Percentiles rank a stretch among this genome's conserved stretches.
Conservation (phyloP, 2,888 invertebrate genomes). For the Limnephilus lunatus region DNA sequence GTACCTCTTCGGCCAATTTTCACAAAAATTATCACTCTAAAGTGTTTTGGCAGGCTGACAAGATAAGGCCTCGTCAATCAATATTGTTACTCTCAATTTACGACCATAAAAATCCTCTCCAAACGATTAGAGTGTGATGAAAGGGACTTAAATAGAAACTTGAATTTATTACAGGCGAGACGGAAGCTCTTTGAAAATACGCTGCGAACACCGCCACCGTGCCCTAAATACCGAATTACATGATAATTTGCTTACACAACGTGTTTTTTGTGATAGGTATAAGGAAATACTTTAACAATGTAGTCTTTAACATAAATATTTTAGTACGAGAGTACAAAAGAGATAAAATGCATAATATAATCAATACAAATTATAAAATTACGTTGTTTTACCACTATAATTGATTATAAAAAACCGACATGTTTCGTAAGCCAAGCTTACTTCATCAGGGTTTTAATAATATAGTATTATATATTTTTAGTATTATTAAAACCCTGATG, state of each 20-base stretch:
- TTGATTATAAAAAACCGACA: too few relatives aligned
- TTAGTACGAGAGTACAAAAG: neutral
- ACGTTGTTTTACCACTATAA: too few relatives aligned
- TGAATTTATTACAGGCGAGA: slow-evolving; percentile 6
- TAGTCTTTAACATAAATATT: neutral
- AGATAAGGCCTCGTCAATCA: slow-evolving; percentile 14
- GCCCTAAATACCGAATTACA: neutral
- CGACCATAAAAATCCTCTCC: neutral
- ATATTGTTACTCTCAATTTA: slow-evolving; percentile 32
- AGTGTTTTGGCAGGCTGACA: slow-evolving; percentile 30
- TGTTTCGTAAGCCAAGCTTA: too few relatives aligned
- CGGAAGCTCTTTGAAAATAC: neutral
- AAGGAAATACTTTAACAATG: neutral
- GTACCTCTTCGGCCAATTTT: neutral
- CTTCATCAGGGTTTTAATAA: too few relatives aligned
- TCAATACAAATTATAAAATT: too few relatives aligned
- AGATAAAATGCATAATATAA: too few relatives aligned
- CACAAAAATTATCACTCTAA: slow-evolving; percentile 2
- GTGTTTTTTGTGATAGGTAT: neutral
- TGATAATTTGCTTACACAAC: neutral
- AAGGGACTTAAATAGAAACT: slow-evolving; percentile 5
- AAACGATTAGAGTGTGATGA: neutral
- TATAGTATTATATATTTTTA: too few relatives aligned
- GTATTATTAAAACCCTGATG: too few relatives aligned
- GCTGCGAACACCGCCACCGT: neutral